Conservation (phyloP, 1,140 invertebrate genomes). For the Drosophila subpulchrella region DNA sequence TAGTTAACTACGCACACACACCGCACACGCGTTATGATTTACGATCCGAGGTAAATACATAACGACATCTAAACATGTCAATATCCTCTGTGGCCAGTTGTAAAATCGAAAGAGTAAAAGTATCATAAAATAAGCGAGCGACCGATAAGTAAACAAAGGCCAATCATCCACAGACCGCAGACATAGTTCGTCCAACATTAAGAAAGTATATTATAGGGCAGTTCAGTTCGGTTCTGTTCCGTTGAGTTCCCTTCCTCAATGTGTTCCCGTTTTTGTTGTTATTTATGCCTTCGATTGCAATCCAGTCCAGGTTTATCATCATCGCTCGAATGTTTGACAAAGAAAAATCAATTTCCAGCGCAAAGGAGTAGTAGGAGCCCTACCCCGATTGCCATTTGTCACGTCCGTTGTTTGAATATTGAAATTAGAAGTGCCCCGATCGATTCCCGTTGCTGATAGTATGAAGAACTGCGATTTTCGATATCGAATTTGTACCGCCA, state of each 20-base stretch:
- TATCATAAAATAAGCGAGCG: slow-evolving; percentile 67
- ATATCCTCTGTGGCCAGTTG: slow-evolving; percentile 75
- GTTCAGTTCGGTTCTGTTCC: background rate
- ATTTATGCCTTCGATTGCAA: slow-evolving; percentile 44
- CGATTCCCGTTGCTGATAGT: slow-evolving; percentile 28
- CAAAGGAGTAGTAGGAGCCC: slow-evolving; percentile 17
- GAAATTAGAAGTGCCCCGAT: slow-evolving; percentile 30
- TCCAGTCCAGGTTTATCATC: slow-evolving; percentile 33
- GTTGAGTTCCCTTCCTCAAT: slow-evolving; percentile 5
- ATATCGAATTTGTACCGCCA: slow-evolving; percentile 43
- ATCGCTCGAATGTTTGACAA: slow-evolving; percentile 53
- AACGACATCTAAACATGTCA: slow-evolving; percentile 83
- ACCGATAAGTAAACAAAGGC: slow-evolving; percentile 74
- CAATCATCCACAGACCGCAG: slow-evolving; percentile 27
- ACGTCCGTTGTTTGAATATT: slow-evolving; percentile 49
- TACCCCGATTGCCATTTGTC: slow-evolving; percentile 26
- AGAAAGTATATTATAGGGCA: slow-evolving; percentile 23
- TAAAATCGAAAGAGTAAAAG: slow-evolving; percentile 81
- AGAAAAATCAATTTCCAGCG: slow-evolving; percentile 71
- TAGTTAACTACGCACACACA: slow-evolving; percentile 37
- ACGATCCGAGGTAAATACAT: slow-evolving; percentile 78
- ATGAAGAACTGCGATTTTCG: slow-evolving; percentile 68
- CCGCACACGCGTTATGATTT: slow-evolving; percentile 77
- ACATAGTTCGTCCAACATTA: slow-evolving; percentile 61
- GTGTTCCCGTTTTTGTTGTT: slow-evolving; percentile 26